These are phyloP conservation scores for Indicator maculatus DNA, from an alignment of 2,113 vertebrate genomes.

Conservation along the genomic window DNA sequence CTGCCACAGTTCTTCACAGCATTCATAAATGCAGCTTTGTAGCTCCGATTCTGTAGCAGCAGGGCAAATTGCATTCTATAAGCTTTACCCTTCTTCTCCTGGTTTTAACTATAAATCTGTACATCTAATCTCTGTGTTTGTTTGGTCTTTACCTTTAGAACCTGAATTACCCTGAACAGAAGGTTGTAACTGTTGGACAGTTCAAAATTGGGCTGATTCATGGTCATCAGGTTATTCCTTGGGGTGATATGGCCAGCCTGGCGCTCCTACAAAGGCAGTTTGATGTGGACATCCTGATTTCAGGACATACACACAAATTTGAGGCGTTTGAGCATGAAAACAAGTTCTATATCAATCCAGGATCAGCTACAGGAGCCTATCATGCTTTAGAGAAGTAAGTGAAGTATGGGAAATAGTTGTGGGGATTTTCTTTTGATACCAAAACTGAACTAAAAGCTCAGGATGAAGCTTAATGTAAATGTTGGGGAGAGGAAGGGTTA, in stretches of 20 bases:
- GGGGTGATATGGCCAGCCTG: conserved; percentile 97
- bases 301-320: conserved; percentile 98
- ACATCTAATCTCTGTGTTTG: background rate
- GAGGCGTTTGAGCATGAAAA: conserved; percentile 99
- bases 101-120: background rate
- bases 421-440: background rate
- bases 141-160: conserved; percentile 76
- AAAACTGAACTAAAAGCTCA: background rate
- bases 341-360: conserved; percentile 99
- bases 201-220: conserved; percentile 99
- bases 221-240: conserved; percentile 97
- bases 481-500: background rate
- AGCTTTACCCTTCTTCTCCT: background rate
- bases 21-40: background rate
- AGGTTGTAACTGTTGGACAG: conserved; percentile 98
- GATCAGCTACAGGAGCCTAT: conserved; percentile 98
- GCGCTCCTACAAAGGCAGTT: conserved; percentile 95
- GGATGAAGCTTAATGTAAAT: background rate
- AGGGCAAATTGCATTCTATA: background rate
- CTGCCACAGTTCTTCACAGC: background rate
- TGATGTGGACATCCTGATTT: conserved; percentile 98
- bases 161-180: conserved; percentile 98
- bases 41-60: background rate
- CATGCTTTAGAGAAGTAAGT: conserved; percentile 94
- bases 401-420: background rate